Conservation (phyloP, 2,888 invertebrate species). For the Nephrotoma guestfalica region DNA sequence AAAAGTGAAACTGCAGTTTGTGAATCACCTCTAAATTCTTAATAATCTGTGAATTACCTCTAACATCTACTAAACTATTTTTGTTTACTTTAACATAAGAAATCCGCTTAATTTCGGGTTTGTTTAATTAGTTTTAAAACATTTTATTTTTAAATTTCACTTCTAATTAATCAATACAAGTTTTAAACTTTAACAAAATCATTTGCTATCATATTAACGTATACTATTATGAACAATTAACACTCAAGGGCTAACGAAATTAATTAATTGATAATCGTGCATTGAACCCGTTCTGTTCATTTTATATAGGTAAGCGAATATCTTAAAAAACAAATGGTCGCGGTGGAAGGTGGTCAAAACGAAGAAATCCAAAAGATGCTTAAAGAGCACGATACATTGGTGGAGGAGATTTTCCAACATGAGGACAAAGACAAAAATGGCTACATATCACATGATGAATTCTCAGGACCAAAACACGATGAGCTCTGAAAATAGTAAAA, state of each 20-base stretch:
- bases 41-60: too few species aligned
- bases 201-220: background rate
- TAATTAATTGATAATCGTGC: background rate
- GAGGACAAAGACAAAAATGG: conserved; percentile 96
- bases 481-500: conserved; percentile 51
- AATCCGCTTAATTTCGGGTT: too few species aligned
- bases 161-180: too few species aligned
- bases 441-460: conserved; percentile 89
- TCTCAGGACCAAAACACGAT: conserved; percentile 94
- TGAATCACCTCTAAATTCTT: too few species aligned
- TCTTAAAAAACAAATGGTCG: conserved; percentile 80
- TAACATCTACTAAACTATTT: too few species aligned
- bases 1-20: too few species aligned
- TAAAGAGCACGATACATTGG: conserved; percentile 80
- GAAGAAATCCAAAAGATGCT: conserved; percentile 72
- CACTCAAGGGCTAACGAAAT: background rate
- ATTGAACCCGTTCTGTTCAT: background rate
- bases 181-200: background rate
- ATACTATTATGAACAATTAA: background rate
- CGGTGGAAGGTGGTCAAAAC: conserved; percentile 58
- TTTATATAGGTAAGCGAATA: conserved; percentile 69
- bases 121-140: too few species aligned
- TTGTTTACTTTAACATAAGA: too few species aligned
- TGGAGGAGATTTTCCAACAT: conserved; percentile 93
- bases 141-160: background rate